Evolutionary conservation across 2,797 vertebrate species (phyloP).

Genomic region (Coilia nasus): DNA sequence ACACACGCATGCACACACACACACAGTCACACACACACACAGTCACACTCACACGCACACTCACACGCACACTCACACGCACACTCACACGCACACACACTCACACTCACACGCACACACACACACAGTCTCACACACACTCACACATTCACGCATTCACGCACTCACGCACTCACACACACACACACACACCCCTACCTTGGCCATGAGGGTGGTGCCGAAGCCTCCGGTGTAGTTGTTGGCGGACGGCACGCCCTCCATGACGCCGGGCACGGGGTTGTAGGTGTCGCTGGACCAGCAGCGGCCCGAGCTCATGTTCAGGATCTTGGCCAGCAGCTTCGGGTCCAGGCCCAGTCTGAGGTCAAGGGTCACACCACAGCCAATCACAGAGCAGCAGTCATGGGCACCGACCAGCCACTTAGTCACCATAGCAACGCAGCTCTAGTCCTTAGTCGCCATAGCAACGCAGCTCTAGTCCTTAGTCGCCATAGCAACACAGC

Average conservation of each 20-base stretch:
- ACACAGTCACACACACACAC: neutral
- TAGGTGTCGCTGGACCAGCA: constrained; percentile 99
- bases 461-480: too few relatives aligned
- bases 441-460: too few relatives aligned
- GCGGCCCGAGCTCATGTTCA: constrained; percentile 98
- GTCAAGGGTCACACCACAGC: constrained; percentile 59
- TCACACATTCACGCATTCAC: too few relatives aligned
- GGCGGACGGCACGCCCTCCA: constrained; percentile 95
- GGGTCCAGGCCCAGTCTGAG: constrained; percentile 96
- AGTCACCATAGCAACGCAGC: too few relatives aligned
- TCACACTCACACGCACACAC: too few relatives aligned
- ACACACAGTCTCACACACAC: too few relatives aligned
- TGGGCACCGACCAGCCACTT: too few relatives aligned
- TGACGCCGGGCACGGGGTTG: constrained; percentile 98
- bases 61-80: too few relatives aligned
- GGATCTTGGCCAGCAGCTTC: constrained; percentile 92
- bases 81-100: too few relatives aligned
- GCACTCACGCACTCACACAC: neutral
- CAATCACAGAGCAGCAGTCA: neutral
- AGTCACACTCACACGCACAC: constrained; percentile 22
- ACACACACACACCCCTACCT: constrained; percentile 73
- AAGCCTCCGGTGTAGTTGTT: constrained; percentile 99
- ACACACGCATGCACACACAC: constrained; percentile 70
- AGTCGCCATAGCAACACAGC: too few relatives aligned
- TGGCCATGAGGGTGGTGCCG: constrained; percentile 94